phyloP scores from a whole-genome alignment of 2,888 invertebrate species.

The Macropis europaea region DNA sequence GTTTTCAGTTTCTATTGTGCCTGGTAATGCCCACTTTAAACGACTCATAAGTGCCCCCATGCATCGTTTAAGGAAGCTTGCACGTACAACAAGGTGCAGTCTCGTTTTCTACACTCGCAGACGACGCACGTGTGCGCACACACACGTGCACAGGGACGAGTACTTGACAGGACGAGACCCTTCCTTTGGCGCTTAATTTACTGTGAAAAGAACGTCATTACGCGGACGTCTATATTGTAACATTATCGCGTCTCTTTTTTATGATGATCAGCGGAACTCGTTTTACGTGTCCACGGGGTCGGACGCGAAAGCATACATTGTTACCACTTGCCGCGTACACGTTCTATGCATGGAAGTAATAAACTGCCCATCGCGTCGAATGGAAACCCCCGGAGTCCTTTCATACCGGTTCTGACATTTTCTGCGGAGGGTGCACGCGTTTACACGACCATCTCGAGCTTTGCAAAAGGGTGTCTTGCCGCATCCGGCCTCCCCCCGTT shows the following conservation, averaged over 20 bases:
- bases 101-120: neutral
- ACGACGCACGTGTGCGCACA: neutral
- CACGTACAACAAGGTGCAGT: constrained; percentile 36
- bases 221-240: constrained; percentile 35
- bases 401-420: neutral
- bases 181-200: constrained; percentile 64
- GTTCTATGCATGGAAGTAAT: constrained; percentile 5
- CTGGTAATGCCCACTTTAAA: constrained; percentile 67
- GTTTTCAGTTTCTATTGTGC: constrained; percentile 59
- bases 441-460: neutral
- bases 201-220: constrained; percentile 61
- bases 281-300: constrained; percentile 2
- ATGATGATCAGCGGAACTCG: constrained; percentile 23
- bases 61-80: constrained; percentile 52
- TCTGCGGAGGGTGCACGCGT: neutral
- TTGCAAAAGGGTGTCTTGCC: neutral
- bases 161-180: constrained; percentile 28
- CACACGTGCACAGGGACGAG: neutral
- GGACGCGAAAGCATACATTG: neutral
- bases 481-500: neutral
- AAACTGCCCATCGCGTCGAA: constrained; percentile 4
- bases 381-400: neutral
- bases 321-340: constrained; percentile 1
- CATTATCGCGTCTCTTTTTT: constrained; percentile 32
- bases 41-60: constrained; percentile 63